phyloP scores from a whole-genome alignment of 2,888 invertebrate genomes.

The Blastobasis lacticolella region DNA sequence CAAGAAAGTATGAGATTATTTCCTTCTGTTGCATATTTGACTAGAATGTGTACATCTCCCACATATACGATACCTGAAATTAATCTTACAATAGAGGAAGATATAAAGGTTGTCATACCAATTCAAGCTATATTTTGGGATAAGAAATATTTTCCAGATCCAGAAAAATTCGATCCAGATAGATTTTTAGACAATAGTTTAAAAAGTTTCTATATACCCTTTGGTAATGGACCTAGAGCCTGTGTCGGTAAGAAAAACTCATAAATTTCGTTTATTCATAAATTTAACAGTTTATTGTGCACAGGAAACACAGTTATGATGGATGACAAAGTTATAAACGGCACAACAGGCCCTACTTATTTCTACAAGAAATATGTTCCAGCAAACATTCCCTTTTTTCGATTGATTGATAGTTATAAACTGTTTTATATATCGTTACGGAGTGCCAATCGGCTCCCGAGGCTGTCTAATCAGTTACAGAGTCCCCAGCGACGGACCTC shows the following conservation, averaged over 20 bases:
- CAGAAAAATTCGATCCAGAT: slow-evolving; percentile 50
- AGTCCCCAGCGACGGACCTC: too few species aligned
- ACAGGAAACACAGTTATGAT: background rate
- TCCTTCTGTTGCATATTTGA: slow-evolving; percentile 52
- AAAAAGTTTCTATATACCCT: slow-evolving; percentile 48
- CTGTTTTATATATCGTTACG: background rate
- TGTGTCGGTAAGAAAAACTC: slow-evolving; percentile 50
- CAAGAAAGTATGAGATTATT: slow-evolving; percentile 58
- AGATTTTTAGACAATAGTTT: slow-evolving; percentile 44
- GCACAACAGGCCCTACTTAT: background rate
- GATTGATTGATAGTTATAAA: background rate
- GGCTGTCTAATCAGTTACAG: too few species aligned
- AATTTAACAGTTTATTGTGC: background rate
- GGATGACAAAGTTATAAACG: background rate
- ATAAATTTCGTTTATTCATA: background rate
- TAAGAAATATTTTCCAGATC: slow-evolving; percentile 47
- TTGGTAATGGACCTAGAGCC: slow-evolving; percentile 57
- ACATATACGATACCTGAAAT: slow-evolving; percentile 56
- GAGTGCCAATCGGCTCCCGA: too few species aligned
- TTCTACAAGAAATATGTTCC: background rate
- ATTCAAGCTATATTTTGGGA: slow-evolving; percentile 56
- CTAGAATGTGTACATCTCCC: slow-evolving; percentile 47
- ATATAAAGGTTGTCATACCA: slow-evolving; percentile 46
- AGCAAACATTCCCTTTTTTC: background rate
- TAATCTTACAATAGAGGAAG: slow-evolving; percentile 44